Evolutionary conservation across 2,888 invertebrate species (phyloP).

Genomic region (Cephus pygmeus): DNA sequence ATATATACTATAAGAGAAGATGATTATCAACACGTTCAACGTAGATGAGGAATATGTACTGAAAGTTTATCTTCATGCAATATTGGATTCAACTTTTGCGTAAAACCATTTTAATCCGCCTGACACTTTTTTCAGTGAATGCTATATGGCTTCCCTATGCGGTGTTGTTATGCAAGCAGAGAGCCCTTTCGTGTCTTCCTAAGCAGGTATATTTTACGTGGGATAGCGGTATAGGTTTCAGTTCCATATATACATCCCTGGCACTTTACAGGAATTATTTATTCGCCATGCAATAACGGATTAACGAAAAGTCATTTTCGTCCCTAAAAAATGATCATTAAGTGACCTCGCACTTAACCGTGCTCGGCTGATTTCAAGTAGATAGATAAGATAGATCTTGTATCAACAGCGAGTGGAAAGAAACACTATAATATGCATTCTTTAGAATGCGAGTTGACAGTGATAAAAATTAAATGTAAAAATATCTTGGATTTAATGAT

Average conservation of each 20-base stretch:
- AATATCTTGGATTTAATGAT: neutral
- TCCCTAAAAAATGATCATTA: neutral
- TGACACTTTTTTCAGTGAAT: conserved; percentile 29
- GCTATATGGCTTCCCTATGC: conserved; percentile 42
- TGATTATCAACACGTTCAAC: neutral
- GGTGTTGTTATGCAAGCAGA: conserved; percentile 34
- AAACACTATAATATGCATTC: neutral
- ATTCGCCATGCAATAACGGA: neutral
- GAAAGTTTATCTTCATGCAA: neutral
- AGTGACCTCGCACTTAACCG: neutral
- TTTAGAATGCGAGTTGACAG: neutral
- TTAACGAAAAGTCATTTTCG: neutral
- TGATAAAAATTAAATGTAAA: neutral
- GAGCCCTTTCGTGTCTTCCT: neutral
- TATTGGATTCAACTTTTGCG: conserved; percentile 57
- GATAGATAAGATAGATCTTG: neutral
- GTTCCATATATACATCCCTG: neutral
- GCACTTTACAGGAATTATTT: neutral
- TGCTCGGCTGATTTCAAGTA: neutral
- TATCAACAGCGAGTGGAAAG: neutral
- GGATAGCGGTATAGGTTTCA: neutral
- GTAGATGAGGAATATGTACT: neutral
- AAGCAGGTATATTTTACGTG: neutral
- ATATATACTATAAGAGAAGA: neutral
- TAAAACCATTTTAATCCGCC: conserved; percentile 51